A percentile compares a stretch with the other conserved stretches of the same genome.
Evolutionary conservation across 92 coral and sea anemone genomes (phyloP).

Genomic region (Zoanthus solanderi): DNA sequence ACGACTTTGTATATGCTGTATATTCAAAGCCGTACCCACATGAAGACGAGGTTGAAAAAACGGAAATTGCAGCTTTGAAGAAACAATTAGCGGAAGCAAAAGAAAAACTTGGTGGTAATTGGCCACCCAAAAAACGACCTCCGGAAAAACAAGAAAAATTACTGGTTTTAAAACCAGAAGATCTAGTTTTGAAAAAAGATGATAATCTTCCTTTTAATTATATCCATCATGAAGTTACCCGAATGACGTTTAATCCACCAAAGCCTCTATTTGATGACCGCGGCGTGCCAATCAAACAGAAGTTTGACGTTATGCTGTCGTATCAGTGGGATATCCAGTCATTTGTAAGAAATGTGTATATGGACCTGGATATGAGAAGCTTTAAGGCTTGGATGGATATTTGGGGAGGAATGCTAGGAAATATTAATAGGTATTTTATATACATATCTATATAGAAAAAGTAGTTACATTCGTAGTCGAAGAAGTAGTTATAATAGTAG

Average conservation of each 20-base stretch:
- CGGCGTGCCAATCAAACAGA: conserved; percentile 78
- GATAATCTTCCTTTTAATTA: conserved; percentile 68
- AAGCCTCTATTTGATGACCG: conserved; percentile 84
- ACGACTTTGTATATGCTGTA: conserved; percentile 82
- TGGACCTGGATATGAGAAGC: conserved; percentile 80
- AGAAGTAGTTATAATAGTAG: too few species aligned
- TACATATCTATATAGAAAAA: too few species aligned
- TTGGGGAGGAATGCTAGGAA: conserved; percentile 92
- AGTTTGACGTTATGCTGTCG: conserved; percentile 85
- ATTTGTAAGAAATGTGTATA: conserved; percentile 84
- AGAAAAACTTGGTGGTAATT: conserved; percentile 55
- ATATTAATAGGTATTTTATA: conserved; percentile 60
- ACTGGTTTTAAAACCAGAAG: conserved; percentile 59
- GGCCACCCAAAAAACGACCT: conserved; percentile 82
- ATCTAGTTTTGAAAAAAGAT: conserved; percentile 52
- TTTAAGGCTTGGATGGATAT: conserved; percentile 88
- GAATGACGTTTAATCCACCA: conserved; percentile 84
- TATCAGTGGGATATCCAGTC: conserved; percentile 84
- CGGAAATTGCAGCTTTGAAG: conserved; percentile 72
- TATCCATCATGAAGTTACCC: conserved; percentile 79
- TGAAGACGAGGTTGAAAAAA: conserved; percentile 74
- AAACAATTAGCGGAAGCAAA: conserved; percentile 68
- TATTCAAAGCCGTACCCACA: conserved; percentile 65
- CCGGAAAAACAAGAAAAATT: conserved; percentile 41
- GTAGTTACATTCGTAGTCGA: too few species aligned